Percentiles rank a stretch among this genome's conserved stretches.
phyloP scores from a whole-genome alignment of 1,140 invertebrate genomes.

The Trachymyrmex cornetzi region DNA sequence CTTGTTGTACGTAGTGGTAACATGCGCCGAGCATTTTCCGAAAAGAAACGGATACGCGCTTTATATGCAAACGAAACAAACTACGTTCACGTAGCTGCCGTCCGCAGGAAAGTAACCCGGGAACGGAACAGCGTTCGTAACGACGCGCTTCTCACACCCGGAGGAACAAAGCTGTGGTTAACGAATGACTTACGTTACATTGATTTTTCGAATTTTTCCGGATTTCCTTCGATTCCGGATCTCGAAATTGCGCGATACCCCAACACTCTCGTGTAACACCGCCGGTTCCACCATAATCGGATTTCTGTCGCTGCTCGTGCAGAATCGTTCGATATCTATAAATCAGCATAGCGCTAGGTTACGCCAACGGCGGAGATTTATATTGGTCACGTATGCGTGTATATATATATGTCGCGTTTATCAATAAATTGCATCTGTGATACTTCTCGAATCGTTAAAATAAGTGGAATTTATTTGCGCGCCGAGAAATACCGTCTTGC shows the following conservation, averaged over 20 bases:
- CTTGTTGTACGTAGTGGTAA: conserved; percentile 23
- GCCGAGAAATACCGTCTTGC: conserved; percentile 13
- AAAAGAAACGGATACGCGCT: conserved; percentile 57
- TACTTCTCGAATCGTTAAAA: conserved; percentile 56
- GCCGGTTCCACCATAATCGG: conserved; percentile 49
- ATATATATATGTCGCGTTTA: conserved; percentile 38
- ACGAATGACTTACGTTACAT: conserved; percentile 26
- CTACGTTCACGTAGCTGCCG: conserved; percentile 42
- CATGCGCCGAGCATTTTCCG: conserved; percentile 40
- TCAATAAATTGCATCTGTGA: conserved; percentile 51
- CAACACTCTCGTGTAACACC: conserved; percentile 31
- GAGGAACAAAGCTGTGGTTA: background rate
- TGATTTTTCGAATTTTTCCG: conserved; percentile 6
- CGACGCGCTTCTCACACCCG: background rate
- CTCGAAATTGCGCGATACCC: conserved; percentile 34
- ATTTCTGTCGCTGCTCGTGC: conserved; percentile 59
- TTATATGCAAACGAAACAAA: conserved; percentile 66
- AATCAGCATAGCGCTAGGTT: conserved; percentile 55
- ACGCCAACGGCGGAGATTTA: conserved; percentile 59
- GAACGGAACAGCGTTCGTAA: background rate
- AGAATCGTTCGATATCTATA: conserved; percentile 60
- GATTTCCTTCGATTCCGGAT: conserved; percentile 1
- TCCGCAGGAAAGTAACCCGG: background rate
- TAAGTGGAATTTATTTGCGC: conserved; percentile 49
- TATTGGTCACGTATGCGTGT: conserved; percentile 58